Evolutionary conservation across 2,797 vertebrate genomes (phyloP), one percentile per base, ranked within the genome.

Genomic region (Macroramphosus scolopax): DNA sequence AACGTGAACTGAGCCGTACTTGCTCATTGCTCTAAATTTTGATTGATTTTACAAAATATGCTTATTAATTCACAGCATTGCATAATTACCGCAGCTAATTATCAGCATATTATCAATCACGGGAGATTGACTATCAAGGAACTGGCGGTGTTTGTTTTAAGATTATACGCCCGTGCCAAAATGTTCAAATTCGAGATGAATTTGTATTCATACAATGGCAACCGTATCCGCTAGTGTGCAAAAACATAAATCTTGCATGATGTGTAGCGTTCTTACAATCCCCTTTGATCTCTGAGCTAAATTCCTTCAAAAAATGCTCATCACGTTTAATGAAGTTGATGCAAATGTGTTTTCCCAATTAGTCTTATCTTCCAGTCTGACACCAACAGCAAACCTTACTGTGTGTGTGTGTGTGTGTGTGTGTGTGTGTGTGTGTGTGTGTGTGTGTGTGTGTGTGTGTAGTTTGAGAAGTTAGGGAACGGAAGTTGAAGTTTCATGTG

Each of bases 311-410:
- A 60, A 52, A 68, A 62, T 51, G 50, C 41, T 72, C 36, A 49
- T 51, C 51, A 52, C 6, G 6, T 57, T 64, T 42, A 71, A 65
- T 63, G 37, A 49, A 45, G 53, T 66, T 61, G 55, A 59, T 54
- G 33, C 47, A 60, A 71, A 68, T 63, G 57, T 31, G n/a, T 51
- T 63, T 80, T 72, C 49, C 44, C 46, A 77, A 71, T 80, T 70
- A 78, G 50, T 60, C 51, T 56, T 69, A 67, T 75, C 73, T 65
- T 37, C 36, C 22, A 51, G 51, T 58, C 45, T 64, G 52, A 70
- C 67, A 53, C 31, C 42, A 32, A 15, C 5, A 59, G 14, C 29
- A 50, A 63, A 72, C 35, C 18, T 11, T 20, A 15, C 24, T 32
- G 7, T 30, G 39, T 17, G 14, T 28, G 14, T 41, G 22, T 13